Evolutionary conservation across 1,140 invertebrate species (phyloP).

Genomic region (Drosophila equinoxialis): DNA sequence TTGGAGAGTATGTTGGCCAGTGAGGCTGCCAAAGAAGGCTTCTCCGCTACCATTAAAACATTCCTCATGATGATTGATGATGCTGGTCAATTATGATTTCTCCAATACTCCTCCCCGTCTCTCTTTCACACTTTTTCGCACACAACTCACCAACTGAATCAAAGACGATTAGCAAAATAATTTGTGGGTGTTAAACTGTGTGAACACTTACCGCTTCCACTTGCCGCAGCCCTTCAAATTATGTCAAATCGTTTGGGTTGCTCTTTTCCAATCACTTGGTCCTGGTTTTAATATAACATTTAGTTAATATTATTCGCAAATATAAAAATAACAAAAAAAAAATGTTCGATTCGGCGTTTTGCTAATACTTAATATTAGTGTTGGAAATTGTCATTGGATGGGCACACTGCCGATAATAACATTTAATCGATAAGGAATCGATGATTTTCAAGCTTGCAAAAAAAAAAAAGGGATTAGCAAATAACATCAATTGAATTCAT

Average conservation of each 20-base stretch:
- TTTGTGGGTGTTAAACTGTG: neutral
- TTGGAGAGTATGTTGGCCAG: conserved; percentile 97
- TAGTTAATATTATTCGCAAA: conserved; percentile 6
- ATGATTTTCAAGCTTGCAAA: too few relatives aligned
- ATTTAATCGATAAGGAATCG: too few relatives aligned
- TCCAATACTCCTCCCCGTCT: neutral
- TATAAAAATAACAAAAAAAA: conserved; percentile 14
- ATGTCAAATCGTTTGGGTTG: neutral
- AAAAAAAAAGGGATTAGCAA: too few relatives aligned
- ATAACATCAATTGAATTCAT: too few relatives aligned
- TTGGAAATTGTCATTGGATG: neutral
- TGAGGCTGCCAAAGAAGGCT: conserved; percentile 98
- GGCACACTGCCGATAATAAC: neutral
- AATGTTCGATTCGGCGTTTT: conserved; percentile 9
- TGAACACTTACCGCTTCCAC: neutral
- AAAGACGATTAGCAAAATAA: conserved; percentile 4
- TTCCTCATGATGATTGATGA: conserved; percentile 88
- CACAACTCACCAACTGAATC: neutral
- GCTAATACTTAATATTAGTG: conserved; percentile 7
- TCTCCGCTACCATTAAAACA: conserved; percentile 99
- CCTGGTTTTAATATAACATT: conserved; percentile 5
- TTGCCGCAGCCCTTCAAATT: neutral
- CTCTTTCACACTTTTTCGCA: conserved; percentile 14
- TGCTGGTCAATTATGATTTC: neutral
- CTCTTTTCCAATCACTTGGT: neutral